Evolutionary conservation across 2,797 vertebrate genomes (phyloP).

Genomic region (Orestias chungarensis): DNA sequence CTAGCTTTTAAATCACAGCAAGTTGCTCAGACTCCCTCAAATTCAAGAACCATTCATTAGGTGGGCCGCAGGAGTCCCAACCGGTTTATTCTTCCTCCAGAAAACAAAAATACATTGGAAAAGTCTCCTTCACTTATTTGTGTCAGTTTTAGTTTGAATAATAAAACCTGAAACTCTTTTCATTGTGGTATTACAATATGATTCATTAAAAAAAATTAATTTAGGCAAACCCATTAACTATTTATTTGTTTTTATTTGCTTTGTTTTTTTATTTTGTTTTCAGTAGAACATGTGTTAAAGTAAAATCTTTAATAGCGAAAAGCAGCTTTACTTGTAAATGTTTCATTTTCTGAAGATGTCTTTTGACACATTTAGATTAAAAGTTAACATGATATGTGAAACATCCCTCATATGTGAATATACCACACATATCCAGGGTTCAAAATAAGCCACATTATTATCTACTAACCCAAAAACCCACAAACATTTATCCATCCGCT

Average conservation of each 20-base stretch:
- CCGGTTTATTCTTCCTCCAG: constrained; percentile 23
- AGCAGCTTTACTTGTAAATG: not conserved
- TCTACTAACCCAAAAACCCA: no score
- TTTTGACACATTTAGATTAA: not conserved
- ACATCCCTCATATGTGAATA: not conserved
- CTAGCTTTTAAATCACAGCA: constrained; percentile 49
- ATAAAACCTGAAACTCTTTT: not conserved
- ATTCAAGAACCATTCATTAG: constrained; percentile 57
- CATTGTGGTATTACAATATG: no score
- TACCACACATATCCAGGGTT: not conserved
- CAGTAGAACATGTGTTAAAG: not conserved
- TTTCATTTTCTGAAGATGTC: not conserved
- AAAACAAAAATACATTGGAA: constrained; percentile 18
- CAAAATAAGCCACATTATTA: not conserved
- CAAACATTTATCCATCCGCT: no score
- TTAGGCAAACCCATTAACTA: not conserved
- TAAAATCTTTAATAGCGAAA: not conserved
- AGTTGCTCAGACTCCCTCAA: constrained; percentile 53
- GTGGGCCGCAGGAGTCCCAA: constrained; percentile 14
- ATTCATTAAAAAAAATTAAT: not conserved
- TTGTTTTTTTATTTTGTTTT: not conserved
- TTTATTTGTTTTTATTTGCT: no score
- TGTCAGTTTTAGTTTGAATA: constrained; percentile 14
- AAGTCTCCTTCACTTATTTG: constrained; percentile 24
- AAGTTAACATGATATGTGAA: not conserved